Base-by-base conservation (phyloP, 2,888 invertebrate genomes). In the Beris morrisii region DNA sequence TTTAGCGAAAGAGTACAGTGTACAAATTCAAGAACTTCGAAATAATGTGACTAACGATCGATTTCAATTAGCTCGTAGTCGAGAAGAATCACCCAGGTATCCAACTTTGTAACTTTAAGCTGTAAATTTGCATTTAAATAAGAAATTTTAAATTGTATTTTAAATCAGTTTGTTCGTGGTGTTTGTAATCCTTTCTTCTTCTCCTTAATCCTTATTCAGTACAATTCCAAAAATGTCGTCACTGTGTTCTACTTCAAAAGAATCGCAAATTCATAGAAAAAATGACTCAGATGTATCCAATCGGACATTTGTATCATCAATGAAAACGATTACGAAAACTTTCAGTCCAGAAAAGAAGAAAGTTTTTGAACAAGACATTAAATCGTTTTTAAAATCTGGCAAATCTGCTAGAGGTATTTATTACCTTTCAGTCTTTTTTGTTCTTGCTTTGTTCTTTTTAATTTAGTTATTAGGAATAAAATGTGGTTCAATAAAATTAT, bases 11-110 rank as follows among this genome's bases (percentile, higher is more conserved):
- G 73, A 79, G 66, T 80, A 74, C 69, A 75, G 75, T 63, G 69
- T 77, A 12, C 80, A 80, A 71, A 74, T 77, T 4, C 73, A 75
- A 48, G 79, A 80, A 66, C 65, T 81, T 38, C 75, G 78, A 30
- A 76, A 76, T 63, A 75, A 76, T 69, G 69, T 81, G 30, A 74
- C 74, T 11, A 78, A 80, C 46, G 77, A 77, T 72, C 78, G 80
- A 57, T 81, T 76, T 70, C 74, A 75, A 13, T 75, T 74, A 65
- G 78, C 78, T 28, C 43, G 64, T 43, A 46, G 52, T 13, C 54
- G 50, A 15, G 68, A 69, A 50, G 52, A 66, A 9, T 52, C 54
- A 11, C 56, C 66, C 48, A 69, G 69, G 70, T 69, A 70, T 66
- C 50, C 69, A 32, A 69, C 69, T 48, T 57, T 69, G 28, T 69